Evolutionary conservation across 2,888 invertebrate species (phyloP).

Genomic region (Hartigia nigra): DNA sequence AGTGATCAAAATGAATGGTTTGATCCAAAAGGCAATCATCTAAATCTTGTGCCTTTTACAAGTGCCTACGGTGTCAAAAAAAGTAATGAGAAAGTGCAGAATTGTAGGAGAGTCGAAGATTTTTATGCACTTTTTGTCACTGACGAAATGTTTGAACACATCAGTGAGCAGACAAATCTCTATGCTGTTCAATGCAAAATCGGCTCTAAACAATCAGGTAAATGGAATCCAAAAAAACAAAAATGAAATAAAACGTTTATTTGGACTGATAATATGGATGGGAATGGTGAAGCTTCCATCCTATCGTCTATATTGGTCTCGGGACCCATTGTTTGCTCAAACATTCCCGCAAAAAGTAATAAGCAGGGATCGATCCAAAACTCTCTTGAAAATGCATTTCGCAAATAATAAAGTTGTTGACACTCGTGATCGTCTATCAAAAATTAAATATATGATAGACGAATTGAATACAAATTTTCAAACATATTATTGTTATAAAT

Average conservation of each 20-base stretch:
- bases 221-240: slow-evolving; percentile 13
- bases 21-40: slow-evolving; percentile 16
- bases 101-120: slow-evolving; percentile 3
- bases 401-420: slow-evolving; percentile 9
- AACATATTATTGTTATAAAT: slow-evolving; percentile 11
- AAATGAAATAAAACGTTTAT: slow-evolving; percentile 10
- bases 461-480: slow-evolving; percentile 13
- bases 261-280: slow-evolving; percentile 12
- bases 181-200: slow-evolving; percentile 7
- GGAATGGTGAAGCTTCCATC: slow-evolving; percentile 13
- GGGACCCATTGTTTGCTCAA: slow-evolving; percentile 10
- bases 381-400: slow-evolving; percentile 13
- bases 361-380: slow-evolving; percentile 10
- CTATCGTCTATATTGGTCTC: slow-evolving; percentile 12
- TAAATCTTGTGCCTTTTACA: slow-evolving; percentile 12
- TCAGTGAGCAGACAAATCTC: slow-evolving; percentile 13
- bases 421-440: slow-evolving; percentile 6
- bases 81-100: background rate
- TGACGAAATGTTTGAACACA: slow-evolving; percentile 9
- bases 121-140: slow-evolving; percentile 13
- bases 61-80: slow-evolving; percentile 2
- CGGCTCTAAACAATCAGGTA: slow-evolving; percentile 5
- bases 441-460: slow-evolving; percentile 10
- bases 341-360: slow-evolving; percentile 15
- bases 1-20: slow-evolving; percentile 15